Base-by-base conservation (phyloP, 1,140 invertebrate species). In the Drosophila subpulchrella region DNA sequence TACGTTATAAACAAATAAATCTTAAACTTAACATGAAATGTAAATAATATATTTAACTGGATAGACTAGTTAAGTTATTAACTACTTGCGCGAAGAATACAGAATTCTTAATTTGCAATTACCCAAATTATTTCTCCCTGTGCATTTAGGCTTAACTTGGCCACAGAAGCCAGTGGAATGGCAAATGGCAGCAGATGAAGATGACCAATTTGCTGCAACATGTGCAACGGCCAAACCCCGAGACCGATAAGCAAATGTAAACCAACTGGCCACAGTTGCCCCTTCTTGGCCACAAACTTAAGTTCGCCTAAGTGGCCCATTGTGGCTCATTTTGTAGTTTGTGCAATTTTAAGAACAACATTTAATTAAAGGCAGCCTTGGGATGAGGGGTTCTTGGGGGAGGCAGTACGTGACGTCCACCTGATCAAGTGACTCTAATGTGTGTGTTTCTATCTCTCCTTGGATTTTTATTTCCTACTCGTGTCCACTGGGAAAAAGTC, bases 181-280 rank as follows among this genome's bases (percentile, higher is more conserved):
- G 62, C 50, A 68, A 62, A 67, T 61, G 72, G 79, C 61, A 80
- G 70, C 67, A 85, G 71, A 78, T 86, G 71, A 86, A 86, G 78
- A 88, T 86, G 83, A 86, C 82, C 83, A 86, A 86, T 86, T 86
- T 86, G 83, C 82, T 86, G 77, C 62, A 73, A 65, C 65, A 85
- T 80, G 79, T 81, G 46, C 74, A 63, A 46, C 24, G 59, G 36
- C 27, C 61, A 72, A 57, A 39, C 42, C 65, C 75, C 36, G 15
- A 32, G 27, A 30, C 20, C 68, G 74, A 78, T 88, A 86, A 86
- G 82, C 82, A 85, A 81, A 86, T 85, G 82, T 75, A 68, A 68
- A 56, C 48, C 63, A 68, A 70, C 41, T 30, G 27, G 46, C 56
- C 47, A 20, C 27, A 20, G 17, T 34, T 34, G 38, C 34, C 30